These are phyloP conservation scores for Papilio helenus DNA, from an alignment of 1,140 invertebrate genomes.

Conservation along the genomic window DNA sequence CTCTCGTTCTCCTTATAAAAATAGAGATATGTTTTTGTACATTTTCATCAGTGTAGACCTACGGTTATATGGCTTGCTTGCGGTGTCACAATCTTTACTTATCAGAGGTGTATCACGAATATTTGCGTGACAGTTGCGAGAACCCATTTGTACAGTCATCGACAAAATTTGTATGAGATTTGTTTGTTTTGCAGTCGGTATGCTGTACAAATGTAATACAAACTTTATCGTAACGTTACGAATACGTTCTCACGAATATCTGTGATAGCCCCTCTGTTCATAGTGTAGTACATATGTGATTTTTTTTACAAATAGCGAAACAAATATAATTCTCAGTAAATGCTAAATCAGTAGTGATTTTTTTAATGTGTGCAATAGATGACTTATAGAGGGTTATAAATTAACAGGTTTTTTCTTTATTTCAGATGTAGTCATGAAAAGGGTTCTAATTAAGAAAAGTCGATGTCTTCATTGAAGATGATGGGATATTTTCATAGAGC, in stretches of 20 bases:
- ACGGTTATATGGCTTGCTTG: not conserved
- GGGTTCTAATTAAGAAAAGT: constrained; percentile 11
- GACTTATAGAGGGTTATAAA: not conserved
- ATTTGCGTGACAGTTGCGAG: too few species aligned
- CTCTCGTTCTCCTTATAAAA: too few species aligned
- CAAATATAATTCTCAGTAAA: not conserved
- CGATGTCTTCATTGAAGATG: constrained; percentile 51
- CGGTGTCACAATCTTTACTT: not conserved
- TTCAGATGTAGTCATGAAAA: constrained; percentile 35
- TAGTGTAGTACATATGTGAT: not conserved
- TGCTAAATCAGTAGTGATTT: not conserved
- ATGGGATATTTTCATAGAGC: constrained; percentile 71
- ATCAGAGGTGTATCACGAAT: not conserved
- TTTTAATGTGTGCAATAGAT: not conserved
- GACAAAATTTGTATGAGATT: too few species aligned
- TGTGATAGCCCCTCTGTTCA: too few species aligned
- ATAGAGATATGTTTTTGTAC: not conserved
- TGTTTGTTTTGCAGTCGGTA: too few species aligned
- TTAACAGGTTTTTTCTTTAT: not conserved
- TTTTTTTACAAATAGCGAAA: constrained; percentile 21
- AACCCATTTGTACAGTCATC: too few species aligned
- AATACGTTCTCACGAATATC: too few species aligned
- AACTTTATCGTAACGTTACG: too few species aligned
- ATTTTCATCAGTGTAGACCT: not conserved
- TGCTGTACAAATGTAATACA: too few species aligned